These are phyloP conservation scores for Taenaris catops DNA, from an alignment of 2,888 invertebrate genomes.

Conservation along the genomic window DNA sequence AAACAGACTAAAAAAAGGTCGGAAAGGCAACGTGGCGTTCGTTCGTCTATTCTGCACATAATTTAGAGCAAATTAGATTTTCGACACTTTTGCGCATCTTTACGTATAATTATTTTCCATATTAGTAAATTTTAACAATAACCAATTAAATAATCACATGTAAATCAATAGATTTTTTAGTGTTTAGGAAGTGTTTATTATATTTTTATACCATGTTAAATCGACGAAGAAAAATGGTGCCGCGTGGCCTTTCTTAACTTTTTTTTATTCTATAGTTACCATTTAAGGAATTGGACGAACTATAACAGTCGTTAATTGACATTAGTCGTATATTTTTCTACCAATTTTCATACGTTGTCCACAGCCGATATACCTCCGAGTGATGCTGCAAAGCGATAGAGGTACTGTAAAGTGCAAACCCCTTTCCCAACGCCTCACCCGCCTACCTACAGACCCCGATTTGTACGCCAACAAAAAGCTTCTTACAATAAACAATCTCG, in stretches of 20 bases:
- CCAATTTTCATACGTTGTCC: slow-evolving; percentile 24
- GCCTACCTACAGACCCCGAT: slow-evolving; percentile 48
- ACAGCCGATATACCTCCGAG: slow-evolving; percentile 90
- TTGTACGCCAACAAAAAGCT: slow-evolving; percentile 34
- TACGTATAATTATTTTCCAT: neutral
- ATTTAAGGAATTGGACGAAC: slow-evolving; percentile 5
- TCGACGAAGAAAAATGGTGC: too few relatives aligned
- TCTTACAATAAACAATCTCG: slow-evolving; percentile 18
- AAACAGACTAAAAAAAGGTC: too few relatives aligned
- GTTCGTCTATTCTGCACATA: too few relatives aligned
- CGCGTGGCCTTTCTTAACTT: too few relatives aligned
- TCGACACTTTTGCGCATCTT: too few relatives aligned
- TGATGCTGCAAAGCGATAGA: slow-evolving; percentile 85
- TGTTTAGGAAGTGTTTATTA: too few relatives aligned
- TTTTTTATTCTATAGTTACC: too few relatives aligned
- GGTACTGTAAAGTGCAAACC: slow-evolving; percentile 84
- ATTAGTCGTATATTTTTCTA: slow-evolving; percentile 13
- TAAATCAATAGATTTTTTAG: neutral
- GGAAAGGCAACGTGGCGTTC: too few relatives aligned
- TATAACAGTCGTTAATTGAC: slow-evolving; percentile 1
- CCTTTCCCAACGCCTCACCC: slow-evolving; percentile 35
- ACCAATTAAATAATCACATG: neutral
- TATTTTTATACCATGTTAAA: too few relatives aligned
- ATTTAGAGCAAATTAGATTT: too few relatives aligned
- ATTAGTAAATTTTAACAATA: neutral